phyloP scores from a whole-genome alignment of 2,113 vertebrate species.

The Tachysurus vachellii region DNA sequence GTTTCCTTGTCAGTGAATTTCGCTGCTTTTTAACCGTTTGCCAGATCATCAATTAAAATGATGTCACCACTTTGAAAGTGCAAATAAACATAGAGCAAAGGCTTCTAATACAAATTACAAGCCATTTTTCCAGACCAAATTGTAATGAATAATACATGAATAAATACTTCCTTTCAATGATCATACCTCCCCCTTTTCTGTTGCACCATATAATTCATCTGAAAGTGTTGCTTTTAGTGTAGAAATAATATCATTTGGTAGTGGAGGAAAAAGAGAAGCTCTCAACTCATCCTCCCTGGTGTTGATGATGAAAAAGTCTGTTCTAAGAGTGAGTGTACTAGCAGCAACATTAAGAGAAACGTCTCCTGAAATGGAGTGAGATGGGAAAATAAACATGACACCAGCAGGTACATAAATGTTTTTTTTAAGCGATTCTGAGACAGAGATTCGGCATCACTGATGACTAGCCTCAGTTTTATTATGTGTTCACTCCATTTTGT shows the following conservation, averaged over 20 bases:
- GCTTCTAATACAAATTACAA: background rate
- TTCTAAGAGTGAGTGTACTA: background rate
- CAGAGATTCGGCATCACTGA: constrained; percentile 1
- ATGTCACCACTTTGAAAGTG: background rate
- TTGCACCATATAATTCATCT: background rate
- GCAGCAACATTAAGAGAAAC: background rate
- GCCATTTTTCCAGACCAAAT: background rate
- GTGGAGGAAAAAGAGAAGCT: background rate
- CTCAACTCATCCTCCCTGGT: background rate
- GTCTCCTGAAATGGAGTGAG: background rate
- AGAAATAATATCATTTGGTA: background rate
- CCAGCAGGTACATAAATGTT: background rate
- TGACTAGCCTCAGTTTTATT: constrained; percentile 5
- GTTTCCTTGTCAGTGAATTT: background rate
- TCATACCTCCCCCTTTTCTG: background rate
- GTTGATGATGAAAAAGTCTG: background rate
- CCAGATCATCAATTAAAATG: background rate
- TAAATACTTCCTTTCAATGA: too few relatives aligned
- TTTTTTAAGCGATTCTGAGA: background rate
- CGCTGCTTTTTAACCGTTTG: background rate
- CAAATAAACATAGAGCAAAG: background rate
- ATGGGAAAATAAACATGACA: constrained; percentile 20
- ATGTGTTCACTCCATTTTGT: background rate
- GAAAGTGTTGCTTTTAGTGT: background rate
- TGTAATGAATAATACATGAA: background rate